Conservation (phyloP, 2,888 invertebrate genomes). For the Diloba caeruleocephala region DNA sequence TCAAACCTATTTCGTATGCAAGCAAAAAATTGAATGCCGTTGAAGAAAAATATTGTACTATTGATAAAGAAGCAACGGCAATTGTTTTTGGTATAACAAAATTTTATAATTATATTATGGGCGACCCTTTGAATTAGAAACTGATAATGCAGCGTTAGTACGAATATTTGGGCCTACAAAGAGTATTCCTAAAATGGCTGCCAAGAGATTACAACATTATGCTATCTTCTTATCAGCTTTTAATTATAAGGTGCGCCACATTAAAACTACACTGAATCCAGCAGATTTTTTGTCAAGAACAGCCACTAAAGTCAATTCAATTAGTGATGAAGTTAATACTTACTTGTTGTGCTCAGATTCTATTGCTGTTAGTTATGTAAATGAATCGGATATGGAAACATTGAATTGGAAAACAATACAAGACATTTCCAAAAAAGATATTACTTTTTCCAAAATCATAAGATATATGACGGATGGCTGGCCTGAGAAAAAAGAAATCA, state of each 20-base stretch:
- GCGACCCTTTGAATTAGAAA: not conserved
- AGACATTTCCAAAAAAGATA: not conserved
- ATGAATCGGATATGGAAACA: not conserved
- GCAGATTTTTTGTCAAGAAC: not conserved
- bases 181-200: not conserved
- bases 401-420: not conserved
- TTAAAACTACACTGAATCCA: not conserved
- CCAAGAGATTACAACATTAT: not conserved
- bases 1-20: not conserved
- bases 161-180: not conserved
- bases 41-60: not conserved
- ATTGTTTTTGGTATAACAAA: not conserved
- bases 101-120: not conserved
- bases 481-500: not conserved
- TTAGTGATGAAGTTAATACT: not conserved
- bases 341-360: not conserved
- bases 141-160: not conserved
- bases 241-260: not conserved
- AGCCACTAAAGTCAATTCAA: not conserved
- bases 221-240: not conserved
- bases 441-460: not conserved
- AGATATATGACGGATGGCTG: not conserved
- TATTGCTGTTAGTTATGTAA: not conserved
- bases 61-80: not conserved
- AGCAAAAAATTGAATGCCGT: not conserved